Percentiles rank a stretch among this genome's conserved stretches.
Evolutionary conservation across 2,113 vertebrate genomes (phyloP).

Genomic region (Xenopus borealis): DNA sequence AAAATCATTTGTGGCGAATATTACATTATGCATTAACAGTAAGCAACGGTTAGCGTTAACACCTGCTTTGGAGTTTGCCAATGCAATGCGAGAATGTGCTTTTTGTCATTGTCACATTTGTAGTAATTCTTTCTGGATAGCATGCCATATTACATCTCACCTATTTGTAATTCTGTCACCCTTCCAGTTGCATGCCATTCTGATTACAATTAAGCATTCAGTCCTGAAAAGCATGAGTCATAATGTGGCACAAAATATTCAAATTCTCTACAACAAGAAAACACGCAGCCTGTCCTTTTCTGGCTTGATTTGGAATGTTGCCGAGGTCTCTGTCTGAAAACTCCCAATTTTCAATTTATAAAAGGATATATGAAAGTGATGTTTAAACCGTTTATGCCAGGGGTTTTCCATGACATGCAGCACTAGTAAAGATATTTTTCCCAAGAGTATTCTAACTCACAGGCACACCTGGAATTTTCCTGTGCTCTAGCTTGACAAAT

Average conservation of each 20-base stretch:
- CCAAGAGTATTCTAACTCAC: not conserved
- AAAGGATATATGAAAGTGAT: not conserved
- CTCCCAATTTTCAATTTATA: not conserved
- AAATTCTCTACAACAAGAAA: constrained; percentile 17
- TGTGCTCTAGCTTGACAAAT: too few relatives aligned
- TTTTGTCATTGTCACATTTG: constrained; percentile 34
- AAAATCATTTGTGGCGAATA: too few relatives aligned
- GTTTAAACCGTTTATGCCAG: too few relatives aligned
- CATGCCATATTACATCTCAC: constrained; percentile 35
- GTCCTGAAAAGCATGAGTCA: constrained; percentile 29
- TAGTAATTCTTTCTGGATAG: constrained; percentile 17
- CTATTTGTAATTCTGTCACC: constrained; percentile 35
- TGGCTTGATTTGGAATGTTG: not conserved
- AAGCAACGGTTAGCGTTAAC: too few relatives aligned
- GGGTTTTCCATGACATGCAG: not conserved
- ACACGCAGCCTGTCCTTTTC: not conserved
- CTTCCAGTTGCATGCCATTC: constrained; percentile 25
- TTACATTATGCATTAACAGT: too few relatives aligned
- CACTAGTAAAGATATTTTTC: not conserved
- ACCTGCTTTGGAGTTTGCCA: too few relatives aligned
- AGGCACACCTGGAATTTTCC: not conserved
- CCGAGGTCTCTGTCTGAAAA: not conserved
- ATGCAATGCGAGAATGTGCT: constrained; percentile 28
- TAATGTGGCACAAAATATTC: constrained; percentile 28
- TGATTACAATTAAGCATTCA: constrained; percentile 42